These are phyloP conservation scores for Periophthalmus magnuspinnatus DNA, from an alignment of 2,797 vertebrate species.

Conservation along the genomic window DNA sequence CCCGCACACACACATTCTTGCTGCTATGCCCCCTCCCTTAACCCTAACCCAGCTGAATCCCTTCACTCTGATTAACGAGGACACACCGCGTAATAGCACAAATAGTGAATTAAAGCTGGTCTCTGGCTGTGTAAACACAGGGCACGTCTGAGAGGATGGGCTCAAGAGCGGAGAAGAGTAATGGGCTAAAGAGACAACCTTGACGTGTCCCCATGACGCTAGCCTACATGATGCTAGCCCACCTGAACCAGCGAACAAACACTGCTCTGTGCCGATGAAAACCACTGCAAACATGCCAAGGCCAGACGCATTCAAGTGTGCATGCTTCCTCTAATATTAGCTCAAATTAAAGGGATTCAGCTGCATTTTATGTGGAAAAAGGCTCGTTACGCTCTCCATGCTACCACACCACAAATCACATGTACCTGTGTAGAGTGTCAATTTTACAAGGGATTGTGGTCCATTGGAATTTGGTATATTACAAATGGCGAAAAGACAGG, in stretches of 20 bases:
- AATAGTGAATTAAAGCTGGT: slow-evolving; percentile 69
- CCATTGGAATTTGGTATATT: neutral
- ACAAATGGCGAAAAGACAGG: neutral
- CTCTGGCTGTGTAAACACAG: slow-evolving; percentile 75
- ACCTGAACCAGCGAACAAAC: slow-evolving; percentile 27
- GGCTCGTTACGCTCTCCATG: neutral
- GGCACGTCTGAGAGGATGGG: slow-evolving; percentile 74
- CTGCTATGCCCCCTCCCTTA: slow-evolving; percentile 16
- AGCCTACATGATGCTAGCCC: slow-evolving; percentile 52
- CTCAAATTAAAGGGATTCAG: neutral
- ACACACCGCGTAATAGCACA: slow-evolving; percentile 72
- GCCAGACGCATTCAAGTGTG: slow-evolving; percentile 3
- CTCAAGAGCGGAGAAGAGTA: slow-evolving; percentile 73
- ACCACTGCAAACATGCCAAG: slow-evolving; percentile 18
- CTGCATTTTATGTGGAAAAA: slow-evolving; percentile 15
- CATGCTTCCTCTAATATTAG: slow-evolving; percentile 3
- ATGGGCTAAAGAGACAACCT: slow-evolving; percentile 68
- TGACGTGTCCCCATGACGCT: slow-evolving; percentile 73
- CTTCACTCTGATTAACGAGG: slow-evolving; percentile 75
- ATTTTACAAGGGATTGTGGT: neutral
- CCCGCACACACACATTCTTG: neutral
- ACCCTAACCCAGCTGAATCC: slow-evolving; percentile 65
- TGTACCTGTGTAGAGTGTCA: slow-evolving; percentile 2
- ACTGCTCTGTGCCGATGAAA: neutral
- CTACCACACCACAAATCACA: neutral